A percentile compares a stretch with the other conserved stretches of the same genome.
Evolutionary conservation across 2,113 vertebrate species (phyloP).

Genomic region (Gracilinanus agilis): DNA sequence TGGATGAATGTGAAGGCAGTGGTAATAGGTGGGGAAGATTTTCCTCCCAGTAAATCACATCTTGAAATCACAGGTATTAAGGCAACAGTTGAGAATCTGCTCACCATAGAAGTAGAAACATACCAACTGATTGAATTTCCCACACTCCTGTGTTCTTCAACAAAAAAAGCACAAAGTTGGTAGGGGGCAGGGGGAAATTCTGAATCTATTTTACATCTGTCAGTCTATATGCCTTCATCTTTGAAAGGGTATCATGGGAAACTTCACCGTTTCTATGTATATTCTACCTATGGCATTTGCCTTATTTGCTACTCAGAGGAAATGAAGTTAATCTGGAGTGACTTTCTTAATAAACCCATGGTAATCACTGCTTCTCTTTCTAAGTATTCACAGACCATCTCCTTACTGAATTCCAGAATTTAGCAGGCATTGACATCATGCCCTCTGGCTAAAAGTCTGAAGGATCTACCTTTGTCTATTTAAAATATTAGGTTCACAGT

Average conservation of each 20-base stretch:
- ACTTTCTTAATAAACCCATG: neutral
- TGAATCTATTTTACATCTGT: neutral
- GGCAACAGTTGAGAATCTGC: neutral
- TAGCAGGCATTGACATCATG: neutral
- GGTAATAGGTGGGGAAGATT: neutral
- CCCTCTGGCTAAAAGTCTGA: neutral
- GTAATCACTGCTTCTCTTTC: neutral
- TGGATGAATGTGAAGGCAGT: neutral
- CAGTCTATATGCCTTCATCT: neutral
- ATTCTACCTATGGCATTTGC: neutral
- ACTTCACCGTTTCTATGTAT: neutral
- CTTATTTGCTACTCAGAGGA: neutral
- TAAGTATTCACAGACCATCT: neutral
- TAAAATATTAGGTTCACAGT: neutral
- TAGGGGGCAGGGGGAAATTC: neutral
- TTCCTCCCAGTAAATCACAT: neutral
- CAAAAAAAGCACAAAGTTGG: neutral
- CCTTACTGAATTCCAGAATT: neutral
- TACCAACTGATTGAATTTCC: neutral
- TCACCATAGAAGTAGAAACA: neutral
- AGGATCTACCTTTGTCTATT: neutral
- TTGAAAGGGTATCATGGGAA: neutral
- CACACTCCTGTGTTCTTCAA: neutral
- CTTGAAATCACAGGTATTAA: neutral
- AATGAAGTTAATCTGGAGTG: neutral